Evolutionary conservation across 2,797 vertebrate species (phyloP), one percentile per base, ranked within the genome.

Genomic region (Phrynocephalus guinanensis): DNA sequence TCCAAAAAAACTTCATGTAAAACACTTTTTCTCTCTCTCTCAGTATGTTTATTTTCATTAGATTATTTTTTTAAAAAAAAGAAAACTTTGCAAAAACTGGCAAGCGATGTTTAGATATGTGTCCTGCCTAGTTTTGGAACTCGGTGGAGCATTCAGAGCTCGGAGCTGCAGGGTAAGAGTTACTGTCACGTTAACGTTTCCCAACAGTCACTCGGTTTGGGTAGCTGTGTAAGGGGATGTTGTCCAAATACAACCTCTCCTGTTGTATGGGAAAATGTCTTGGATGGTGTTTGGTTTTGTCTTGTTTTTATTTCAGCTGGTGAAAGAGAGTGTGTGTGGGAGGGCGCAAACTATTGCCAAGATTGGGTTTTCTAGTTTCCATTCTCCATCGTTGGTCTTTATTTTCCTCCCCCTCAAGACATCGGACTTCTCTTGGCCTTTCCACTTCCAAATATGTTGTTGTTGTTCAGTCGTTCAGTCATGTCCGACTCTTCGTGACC

Each of bases 171-270:
- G 91, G 88, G 50, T 70, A 72, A 18, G 13, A 63, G 60, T 15
- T 20, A 50, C 28, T 52, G 38, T 26, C 85, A 63, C 8, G 5
- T 4, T 81, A 7, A 86, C 6, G 0, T 9, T 84, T 92, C 86
- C 82, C 84, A 85, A 1, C 70, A 73, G 84, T 66, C 88, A 56
- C 3, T 28, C 60, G 22, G 48, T 63, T 83, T n/a, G 30, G 11
- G 63, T n/a, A 20, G 77, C 79, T 75, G 78, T 3, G 13, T 63
- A 86, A 79, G 24, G 83, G 38, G 20, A 52, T 88, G 63, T 84
- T 89, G 83, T 91, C 73, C 87, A 91, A 89, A 72, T 68, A 24
- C 6, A 80, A 6, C 71, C 91, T 77, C 76, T 83, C 30, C 28
- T 0, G 5, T 38, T 1, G 7, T 79, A 56, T 84, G 66, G 15